These are phyloP conservation scores for Clivina fossor DNA, from an alignment of 2,888 invertebrate genomes.

Conservation along the genomic window DNA sequence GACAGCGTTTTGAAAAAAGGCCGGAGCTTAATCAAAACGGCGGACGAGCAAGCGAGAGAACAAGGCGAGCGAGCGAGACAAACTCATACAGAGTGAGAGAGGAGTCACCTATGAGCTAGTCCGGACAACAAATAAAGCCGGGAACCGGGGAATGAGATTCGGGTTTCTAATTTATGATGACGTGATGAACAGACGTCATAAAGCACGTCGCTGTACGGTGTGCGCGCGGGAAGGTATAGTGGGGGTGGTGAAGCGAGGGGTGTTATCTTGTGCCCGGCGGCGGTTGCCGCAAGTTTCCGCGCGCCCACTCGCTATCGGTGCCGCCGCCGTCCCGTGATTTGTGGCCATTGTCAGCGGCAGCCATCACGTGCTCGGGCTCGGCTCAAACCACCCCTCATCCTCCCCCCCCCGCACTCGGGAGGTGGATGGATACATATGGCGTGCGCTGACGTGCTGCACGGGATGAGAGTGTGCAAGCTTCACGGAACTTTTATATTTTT, in stretches of 20 bases:
- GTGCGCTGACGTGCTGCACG: no score
- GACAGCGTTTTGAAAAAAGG: constrained; percentile 34
- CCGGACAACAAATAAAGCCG: constrained; percentile 30
- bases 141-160: constrained; percentile 30
- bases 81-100: background rate
- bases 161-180: constrained; percentile 44
- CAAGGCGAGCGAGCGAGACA: background rate
- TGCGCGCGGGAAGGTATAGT: background rate
- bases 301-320: constrained; percentile 12
- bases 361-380: constrained; percentile 7
- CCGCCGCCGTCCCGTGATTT: constrained; percentile 24
- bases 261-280: constrained; percentile 8
- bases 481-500: no score
- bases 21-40: constrained; percentile 31
- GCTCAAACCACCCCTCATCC: background rate
- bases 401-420: background rate
- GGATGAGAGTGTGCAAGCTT: no score
- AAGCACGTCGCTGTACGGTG: constrained; percentile 39
- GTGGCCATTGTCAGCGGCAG: constrained; percentile 33
- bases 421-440: no score
- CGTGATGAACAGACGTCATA: constrained; percentile 48
- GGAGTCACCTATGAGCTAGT: background rate
- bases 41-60: background rate
- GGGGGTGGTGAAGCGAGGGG: constrained; percentile 13
- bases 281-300: constrained; percentile 18